These are phyloP conservation scores for Orchesella flavescens DNA, from an alignment of 2,888 invertebrate genomes.

Conservation along the genomic window DNA sequence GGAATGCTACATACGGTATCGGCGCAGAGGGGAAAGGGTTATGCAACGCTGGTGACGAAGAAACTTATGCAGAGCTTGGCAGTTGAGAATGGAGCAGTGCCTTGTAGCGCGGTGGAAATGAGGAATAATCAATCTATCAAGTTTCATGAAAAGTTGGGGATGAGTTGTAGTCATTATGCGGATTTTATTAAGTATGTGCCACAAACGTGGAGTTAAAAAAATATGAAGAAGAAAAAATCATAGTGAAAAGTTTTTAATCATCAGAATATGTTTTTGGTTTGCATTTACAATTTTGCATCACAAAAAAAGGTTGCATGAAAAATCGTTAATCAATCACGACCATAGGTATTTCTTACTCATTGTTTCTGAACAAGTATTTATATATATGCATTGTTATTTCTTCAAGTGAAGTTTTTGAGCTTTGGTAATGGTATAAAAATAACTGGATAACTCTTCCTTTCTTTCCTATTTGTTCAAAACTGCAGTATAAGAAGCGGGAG, in stretches of 20 bases:
- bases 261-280: neutral
- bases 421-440: too few species aligned
- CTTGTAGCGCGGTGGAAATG: slow-evolving; percentile 36
- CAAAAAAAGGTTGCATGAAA: neutral
- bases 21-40: slow-evolving; percentile 19
- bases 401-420: too few species aligned
- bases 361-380: too few species aligned
- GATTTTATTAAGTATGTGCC: slow-evolving; percentile 46
- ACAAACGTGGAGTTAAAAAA: slow-evolving; percentile 6
- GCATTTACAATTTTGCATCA: neutral
- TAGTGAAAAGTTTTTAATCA: too few species aligned
- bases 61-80: neutral
- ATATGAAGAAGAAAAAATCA: too few species aligned
- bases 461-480: too few species aligned
- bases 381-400: too few species aligned
- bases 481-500: slow-evolving; percentile 16
- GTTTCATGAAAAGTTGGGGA: slow-evolving; percentile 58
- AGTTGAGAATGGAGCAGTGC: neutral
- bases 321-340: too few species aligned
- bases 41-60: neutral
- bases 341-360: too few species aligned
- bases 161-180: slow-evolving; percentile 26
- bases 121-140: slow-evolving; percentile 17
- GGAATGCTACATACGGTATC: slow-evolving; percentile 27
- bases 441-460: too few species aligned